Evolutionary conservation across 2,113 vertebrate species (phyloP).

Genomic region (Eleginops maclovinus): DNA sequence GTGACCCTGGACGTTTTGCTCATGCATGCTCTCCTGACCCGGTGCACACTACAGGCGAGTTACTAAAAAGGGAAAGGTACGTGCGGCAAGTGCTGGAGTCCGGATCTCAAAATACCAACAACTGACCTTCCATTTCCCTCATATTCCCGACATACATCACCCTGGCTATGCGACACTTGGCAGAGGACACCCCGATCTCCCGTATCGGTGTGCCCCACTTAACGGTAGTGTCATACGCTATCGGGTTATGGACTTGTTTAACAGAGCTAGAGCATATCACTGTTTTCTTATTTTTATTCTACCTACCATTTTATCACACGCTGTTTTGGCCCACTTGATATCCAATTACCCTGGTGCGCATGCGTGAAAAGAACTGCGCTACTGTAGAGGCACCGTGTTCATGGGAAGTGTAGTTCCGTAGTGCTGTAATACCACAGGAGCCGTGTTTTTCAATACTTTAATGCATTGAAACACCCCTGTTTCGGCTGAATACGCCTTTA

Average conservation of each 20-base stretch:
- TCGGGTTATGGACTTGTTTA: conserved; percentile 18
- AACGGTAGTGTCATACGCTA: background rate
- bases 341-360: conserved; percentile 73
- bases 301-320: conserved; percentile 88
- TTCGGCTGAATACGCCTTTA: background rate
- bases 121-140: conserved; percentile 83
- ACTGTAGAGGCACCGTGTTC: background rate
- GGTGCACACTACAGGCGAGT: conserved; percentile 29
- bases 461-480: background rate
- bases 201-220: background rate
- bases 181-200: conserved; percentile 56
- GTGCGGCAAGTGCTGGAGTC: conserved; percentile 65
- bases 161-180: conserved; percentile 75
- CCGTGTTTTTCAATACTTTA: background rate
- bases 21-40: conserved; percentile 45
- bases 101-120: conserved; percentile 86
- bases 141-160: conserved; percentile 66
- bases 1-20: conserved; percentile 49
- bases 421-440: conserved; percentile 6
- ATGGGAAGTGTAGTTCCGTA: conserved; percentile 70
- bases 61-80: conserved; percentile 87
- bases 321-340: conserved; percentile 85
- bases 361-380: conserved; percentile 75
- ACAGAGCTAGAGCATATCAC: conserved; percentile 41
- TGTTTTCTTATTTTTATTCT: conserved; percentile 69